phyloP scores from a whole-genome alignment of 2,797 vertebrate species.

The Rhinatrema bivittatum region DNA sequence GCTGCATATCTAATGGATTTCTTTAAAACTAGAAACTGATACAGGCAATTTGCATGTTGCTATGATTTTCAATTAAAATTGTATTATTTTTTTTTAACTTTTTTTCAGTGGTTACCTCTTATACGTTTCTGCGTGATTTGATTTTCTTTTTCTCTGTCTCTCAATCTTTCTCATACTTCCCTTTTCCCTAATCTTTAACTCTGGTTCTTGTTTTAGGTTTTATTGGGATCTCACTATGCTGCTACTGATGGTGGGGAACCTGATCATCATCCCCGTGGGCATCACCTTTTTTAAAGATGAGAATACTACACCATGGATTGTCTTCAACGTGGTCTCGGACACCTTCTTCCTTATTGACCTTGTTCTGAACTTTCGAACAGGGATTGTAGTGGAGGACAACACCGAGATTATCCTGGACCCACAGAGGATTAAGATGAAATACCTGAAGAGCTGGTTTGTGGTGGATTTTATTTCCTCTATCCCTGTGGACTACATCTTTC shows the following conservation, averaged over 20 bases:
- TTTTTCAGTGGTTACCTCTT: too few species aligned
- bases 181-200: too few species aligned
- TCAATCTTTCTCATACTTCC: background rate
- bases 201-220: constrained; percentile 70
- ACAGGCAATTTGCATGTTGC: too few species aligned
- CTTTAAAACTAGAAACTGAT: too few species aligned
- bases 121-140: background rate
- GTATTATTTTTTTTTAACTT: too few species aligned
- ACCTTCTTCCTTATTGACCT: constrained; percentile 98
- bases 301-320: constrained; percentile 95
- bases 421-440: constrained; percentile 94
- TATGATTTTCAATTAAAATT: too few species aligned
- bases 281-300: constrained; percentile 99
- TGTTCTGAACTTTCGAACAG: constrained; percentile 96
- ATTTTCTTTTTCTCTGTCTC: background rate
- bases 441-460: constrained; percentile 95
- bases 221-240: constrained; percentile 99
- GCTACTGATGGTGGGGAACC: constrained; percentile 95
- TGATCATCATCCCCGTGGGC: constrained; percentile 97
- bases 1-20: too few species aligned
- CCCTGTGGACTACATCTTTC: constrained; percentile 97
- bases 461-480: constrained; percentile 99
- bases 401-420: constrained; percentile 97
- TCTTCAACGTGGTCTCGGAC: constrained; percentile 97
- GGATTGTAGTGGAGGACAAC: constrained; percentile 97